phyloP scores from a whole-genome alignment of 2,113 vertebrate species.

The Mus musculus region GRCm39 chr7:58399001-58399500 shows the following conservation, averaged over 20 bases:
- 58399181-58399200: neutral
- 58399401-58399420: neutral
- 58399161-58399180: neutral
- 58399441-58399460: neutral
- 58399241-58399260: neutral
- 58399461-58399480: neutral
- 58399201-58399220: neutral
- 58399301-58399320: neutral
- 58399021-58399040: too few relatives aligned
- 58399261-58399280: neutral
- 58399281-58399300: neutral
- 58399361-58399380: neutral
- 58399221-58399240: neutral
- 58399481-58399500: neutral
- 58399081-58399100: neutral
- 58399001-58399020: too few relatives aligned
- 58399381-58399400: neutral
- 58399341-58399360: neutral
- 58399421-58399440: neutral
- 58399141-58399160: neutral
- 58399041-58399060: too few relatives aligned
- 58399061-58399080: neutral
- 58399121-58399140: neutral
- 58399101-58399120: neutral
- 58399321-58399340: neutral